Base-by-base conservation (phyloP, 1,140 invertebrate species). In the Pararge aegeria region DNA sequence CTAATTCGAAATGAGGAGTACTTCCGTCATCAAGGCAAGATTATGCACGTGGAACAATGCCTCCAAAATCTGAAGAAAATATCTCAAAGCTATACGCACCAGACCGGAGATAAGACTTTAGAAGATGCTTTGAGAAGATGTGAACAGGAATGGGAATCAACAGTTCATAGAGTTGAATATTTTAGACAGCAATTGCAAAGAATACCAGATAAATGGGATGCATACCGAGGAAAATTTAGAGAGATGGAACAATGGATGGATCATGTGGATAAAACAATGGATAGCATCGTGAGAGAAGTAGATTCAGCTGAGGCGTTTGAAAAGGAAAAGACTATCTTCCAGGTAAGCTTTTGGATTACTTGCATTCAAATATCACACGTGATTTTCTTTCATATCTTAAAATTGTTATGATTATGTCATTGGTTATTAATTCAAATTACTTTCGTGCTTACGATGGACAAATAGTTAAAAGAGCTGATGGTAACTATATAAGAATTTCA, bases 231-330 rank as follows among this genome's bases (percentile, higher is more conserved):
- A 42, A 97, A 94, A 92, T 97, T 97, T 75, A 91, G 92, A 20
- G 94, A 95, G 55, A 96, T 98, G 93, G 93, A 94, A n/a, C 85
- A 90, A 37, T 98, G 97, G 96, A 97, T 98, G 96, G 94, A 97
- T 75, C 92, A 93, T 44, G 95, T 98, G 0, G 97, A 98, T 75
- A 92, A 92, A 52, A 94, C 94, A 20, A 92, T 98, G 60, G 94
- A 94, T 72, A 94, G 94, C 53, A 95, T 98, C 64, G 93, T 97
- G 4, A 93, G 94, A 58, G 96, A 98, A 83, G 94, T 97, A 3
- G 93, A 95, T 51, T 94, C 94, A 1, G 92, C 95, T 71, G 95
- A 97, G 68, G 96, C 98, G 67, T 98, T 98, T 82, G 96, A 98
- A 78, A 92, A 93, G 59, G 94, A 97, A 85, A 96, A 96, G 83